These are phyloP conservation scores for Cryptotis parvus DNA, from an alignment of 2,113 vertebrate genomes.

Conservation along the genomic window DNA sequence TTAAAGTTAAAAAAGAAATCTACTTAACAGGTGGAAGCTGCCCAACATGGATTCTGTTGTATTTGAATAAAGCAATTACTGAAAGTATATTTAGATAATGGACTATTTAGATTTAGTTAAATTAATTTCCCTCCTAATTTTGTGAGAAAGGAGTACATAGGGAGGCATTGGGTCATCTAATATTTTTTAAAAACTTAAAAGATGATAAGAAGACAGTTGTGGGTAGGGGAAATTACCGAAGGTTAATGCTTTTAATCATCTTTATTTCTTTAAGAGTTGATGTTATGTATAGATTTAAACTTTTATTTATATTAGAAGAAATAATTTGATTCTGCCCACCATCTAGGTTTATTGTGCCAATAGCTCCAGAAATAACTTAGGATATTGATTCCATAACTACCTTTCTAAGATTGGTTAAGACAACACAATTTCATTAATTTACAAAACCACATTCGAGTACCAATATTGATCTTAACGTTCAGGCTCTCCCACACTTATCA, in stretches of 20 bases:
- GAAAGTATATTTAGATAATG: background rate
- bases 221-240: slow-evolving; percentile 20
- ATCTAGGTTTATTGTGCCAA: slow-evolving; percentile 11
- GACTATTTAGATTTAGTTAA: too few relatives aligned
- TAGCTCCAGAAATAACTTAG: slow-evolving; percentile 40
- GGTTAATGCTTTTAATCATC: slow-evolving; percentile 40
- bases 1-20: background rate
- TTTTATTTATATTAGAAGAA: slow-evolving; percentile 27
- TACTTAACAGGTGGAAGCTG: background rate
- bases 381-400: slow-evolving; percentile 35
- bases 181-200: slow-evolving; percentile 38
- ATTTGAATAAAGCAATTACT: background rate
- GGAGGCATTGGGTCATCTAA: background rate
- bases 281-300: slow-evolving; percentile 44
- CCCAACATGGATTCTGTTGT: background rate
- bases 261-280: slow-evolving; percentile 33
- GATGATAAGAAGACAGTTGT: background rate
- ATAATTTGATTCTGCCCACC: background rate
- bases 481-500: slow-evolving; percentile 25
- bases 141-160: background rate
- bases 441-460: background rate
- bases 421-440: slow-evolving; percentile 47
- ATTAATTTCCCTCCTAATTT: background rate
- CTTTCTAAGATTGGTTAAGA: slow-evolving; percentile 31
- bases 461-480: slow-evolving; percentile 2